A percentile compares a stretch with the other conserved stretches of the same genome.
phyloP scores from a whole-genome alignment of 2,113 vertebrate species.

The Spilogale gracilis region DNA sequence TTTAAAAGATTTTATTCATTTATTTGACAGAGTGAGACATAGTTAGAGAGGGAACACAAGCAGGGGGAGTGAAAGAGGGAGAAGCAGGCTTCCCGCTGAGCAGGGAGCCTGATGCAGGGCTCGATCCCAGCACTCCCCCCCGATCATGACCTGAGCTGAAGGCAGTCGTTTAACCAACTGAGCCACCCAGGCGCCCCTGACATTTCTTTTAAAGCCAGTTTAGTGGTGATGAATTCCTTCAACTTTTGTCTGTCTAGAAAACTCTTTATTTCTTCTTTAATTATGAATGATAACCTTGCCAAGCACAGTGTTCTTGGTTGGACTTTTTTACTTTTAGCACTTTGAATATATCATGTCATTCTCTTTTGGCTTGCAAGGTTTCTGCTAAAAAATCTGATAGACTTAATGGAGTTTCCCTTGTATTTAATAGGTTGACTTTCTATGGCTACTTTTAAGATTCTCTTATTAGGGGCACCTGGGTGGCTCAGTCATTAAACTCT shows the following conservation, averaged over 20 bases:
- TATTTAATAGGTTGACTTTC: not conserved
- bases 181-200: no score
- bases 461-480: not conserved
- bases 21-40: no score
- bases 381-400: not conserved
- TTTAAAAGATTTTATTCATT: no score
- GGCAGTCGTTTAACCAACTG: no score
- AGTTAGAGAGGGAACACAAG: no score
- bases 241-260: not conserved
- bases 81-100: no score
- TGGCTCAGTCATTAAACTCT: no score
- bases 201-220: not conserved
- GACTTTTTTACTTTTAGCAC: not conserved
- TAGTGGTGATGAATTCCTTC: not conserved
- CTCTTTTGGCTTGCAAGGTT: not conserved
- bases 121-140: no score
- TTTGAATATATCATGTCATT: not conserved
- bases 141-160: no score
- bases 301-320: not conserved
- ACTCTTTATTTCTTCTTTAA: not conserved
- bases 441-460: not conserved
- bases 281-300: not conserved
- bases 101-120: no score
- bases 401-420: not conserved
- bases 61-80: no score